Evolutionary conservation across 2,113 vertebrate genomes (phyloP).

Genomic region (Butorides virescens): DNA sequence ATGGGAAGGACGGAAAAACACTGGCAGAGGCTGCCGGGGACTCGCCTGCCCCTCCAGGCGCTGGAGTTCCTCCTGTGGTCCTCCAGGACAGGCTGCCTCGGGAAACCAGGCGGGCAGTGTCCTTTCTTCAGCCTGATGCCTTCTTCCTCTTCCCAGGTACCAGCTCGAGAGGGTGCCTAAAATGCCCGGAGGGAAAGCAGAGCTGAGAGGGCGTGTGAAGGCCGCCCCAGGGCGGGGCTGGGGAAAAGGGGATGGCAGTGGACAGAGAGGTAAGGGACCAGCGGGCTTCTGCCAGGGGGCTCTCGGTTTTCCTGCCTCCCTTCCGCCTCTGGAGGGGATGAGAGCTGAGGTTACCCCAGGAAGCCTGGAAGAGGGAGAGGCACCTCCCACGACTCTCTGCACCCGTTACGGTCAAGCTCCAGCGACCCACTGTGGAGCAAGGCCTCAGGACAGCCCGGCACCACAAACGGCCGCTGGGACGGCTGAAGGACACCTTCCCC

Average conservation of each 20-base stretch:
- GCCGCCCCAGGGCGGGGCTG: too few relatives aligned
- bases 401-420: not conserved
- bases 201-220: not conserved
- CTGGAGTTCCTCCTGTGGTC: not conserved
- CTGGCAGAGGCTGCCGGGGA: not conserved
- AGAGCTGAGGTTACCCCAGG: too few relatives aligned
- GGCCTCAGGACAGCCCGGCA: not conserved
- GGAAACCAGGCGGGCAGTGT: not conserved
- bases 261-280: too few relatives aligned
- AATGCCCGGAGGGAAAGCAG: not conserved
- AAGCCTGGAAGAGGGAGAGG: not conserved
- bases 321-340: too few relatives aligned
- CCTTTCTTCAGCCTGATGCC: not conserved
- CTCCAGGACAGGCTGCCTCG: not conserved
- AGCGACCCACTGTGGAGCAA: not conserved
- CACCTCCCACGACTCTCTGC: too few relatives aligned
- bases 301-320: too few relatives aligned
- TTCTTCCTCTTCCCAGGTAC: not conserved
- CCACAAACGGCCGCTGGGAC: not conserved
- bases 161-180: not conserved
- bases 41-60: not conserved
- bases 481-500: not conserved
- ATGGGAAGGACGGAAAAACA: not conserved
- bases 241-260: too few relatives aligned
- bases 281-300: too few relatives aligned